Percentiles rank a stretch among this genome's conserved stretches.
Conservation (phyloP, 2,797 vertebrate genomes). For the Synaphobranchus kaupii region DNA sequence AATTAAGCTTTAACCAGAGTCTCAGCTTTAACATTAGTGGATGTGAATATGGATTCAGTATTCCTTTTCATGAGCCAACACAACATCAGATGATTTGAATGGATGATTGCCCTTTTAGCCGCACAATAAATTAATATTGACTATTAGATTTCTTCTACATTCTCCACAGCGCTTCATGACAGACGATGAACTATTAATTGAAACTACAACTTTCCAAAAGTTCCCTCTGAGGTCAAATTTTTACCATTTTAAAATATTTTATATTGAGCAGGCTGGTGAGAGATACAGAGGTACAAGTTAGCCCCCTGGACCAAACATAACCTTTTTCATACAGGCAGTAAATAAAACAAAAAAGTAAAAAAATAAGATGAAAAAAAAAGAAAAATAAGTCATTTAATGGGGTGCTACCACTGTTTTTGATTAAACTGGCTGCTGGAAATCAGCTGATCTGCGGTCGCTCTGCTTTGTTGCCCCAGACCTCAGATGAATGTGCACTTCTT, state of each 20-base stretch:
- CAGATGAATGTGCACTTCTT: no score
- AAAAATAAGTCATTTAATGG: neutral
- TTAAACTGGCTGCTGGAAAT: no score
- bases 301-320: neutral
- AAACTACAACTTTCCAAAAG: neutral
- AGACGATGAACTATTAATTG: neutral
- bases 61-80: neutral
- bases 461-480: no score
- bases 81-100: neutral
- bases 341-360: neutral
- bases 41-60: neutral
- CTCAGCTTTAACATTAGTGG: conserved; percentile 16
- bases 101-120: no score
- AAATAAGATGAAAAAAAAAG: neutral
- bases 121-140: no score
- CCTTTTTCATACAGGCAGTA: no score
- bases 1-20: conserved; percentile 65
- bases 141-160: neutral
- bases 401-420: no score
- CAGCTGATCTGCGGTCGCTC: neutral
- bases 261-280: neutral
- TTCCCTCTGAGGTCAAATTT: neutral
- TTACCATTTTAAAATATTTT: neutral
- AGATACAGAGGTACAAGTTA: neutral
- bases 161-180: neutral